phyloP scores from a whole-genome alignment of 2,888 invertebrate species.

The Mythimna vitellina region DNA sequence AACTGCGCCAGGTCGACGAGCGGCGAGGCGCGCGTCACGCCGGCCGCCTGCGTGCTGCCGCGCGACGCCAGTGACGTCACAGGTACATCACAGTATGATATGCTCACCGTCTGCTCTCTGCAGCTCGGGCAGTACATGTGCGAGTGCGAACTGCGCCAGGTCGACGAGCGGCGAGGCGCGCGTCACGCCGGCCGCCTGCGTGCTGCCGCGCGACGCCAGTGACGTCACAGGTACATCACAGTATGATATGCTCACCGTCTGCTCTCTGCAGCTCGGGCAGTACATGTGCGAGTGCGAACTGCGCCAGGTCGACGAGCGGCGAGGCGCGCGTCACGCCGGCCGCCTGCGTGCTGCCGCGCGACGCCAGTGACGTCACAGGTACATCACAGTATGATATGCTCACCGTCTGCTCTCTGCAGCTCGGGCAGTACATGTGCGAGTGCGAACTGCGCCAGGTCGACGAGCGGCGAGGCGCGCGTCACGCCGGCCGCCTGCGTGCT shows the following conservation, averaged over 20 bases:
- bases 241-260: conserved; percentile 16
- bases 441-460: conserved; percentile 97
- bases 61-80: conserved; percentile 5
- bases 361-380: conserved; percentile 18
- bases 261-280: conserved; percentile 95
- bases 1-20: conserved; percentile 92
- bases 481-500: conserved; percentile 97
- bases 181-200: conserved; percentile 91
- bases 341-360: conserved; percentile 4
- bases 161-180: conserved; percentile 93
- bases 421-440: conserved; percentile 96
- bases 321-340: conserved; percentile 95
- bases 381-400: conserved; percentile 16
- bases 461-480: conserved; percentile 96
- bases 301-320: conserved; percentile 92
- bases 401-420: conserved; percentile 93
- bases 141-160: conserved; percentile 95
- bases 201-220: conserved; percentile 14
- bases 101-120: conserved; percentile 84
- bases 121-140: conserved; percentile 96
- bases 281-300: conserved; percentile 96
- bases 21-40: conserved; percentile 90
- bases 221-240: conserved; percentile 17
- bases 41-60: conserved; percentile 4
- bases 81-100: conserved; percentile 12